Base-by-base conservation (phyloP, 2,797 vertebrate genomes). In the Parotocinclus haroldoi region DNA sequence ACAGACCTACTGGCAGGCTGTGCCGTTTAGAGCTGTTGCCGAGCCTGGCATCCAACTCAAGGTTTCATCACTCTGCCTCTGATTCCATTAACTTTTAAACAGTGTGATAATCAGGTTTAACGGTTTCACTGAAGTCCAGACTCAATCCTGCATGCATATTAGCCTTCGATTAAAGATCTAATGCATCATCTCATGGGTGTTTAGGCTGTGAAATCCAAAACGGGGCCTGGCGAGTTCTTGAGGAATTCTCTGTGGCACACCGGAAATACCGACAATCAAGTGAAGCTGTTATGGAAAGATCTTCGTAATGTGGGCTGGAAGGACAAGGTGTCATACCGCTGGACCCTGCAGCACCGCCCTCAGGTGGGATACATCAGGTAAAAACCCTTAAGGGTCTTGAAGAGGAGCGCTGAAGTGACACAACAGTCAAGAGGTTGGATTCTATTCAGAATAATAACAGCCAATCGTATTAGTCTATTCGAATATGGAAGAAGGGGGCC, bases 211-310 rank as follows among this genome's bases (percentile, higher is more conserved):
- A 99, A 99, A 80, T 99, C 96, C 14, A 94, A 92, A 73, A 96
- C 97, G 0, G 97, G 97, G 9, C 97, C 97, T 0, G 97, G 97
- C 0, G 96, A 98, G 81, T 94, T 96, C 74, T 88, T 99, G 75
- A 92, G 97, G 70, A 99, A 99, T 80, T 96, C 97, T 2, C 90
- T 99, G 1, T 99, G 97, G 97, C 96, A 99, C 82, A 99, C 97
- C 0, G 97, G 97, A 46, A 91, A 99, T 82, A 98, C 95, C 49
- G 79, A 70, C 0, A 90, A 94, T 58, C 97, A 99, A 84, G 97
- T 98, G 68, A 89, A 91, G 67, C 90, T 99, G 73, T 83, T 99
- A 54, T 99, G 97, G 97, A 99, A 98, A 83, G 97, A 99, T 80
- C 93, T 94, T 14, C 90, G 96, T 76, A 98, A 99, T 0, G 95